phyloP scores from a whole-genome alignment of 37 sponge, comb jelly and placozoan species.

The Diacarnus erythraeanus region DNA sequence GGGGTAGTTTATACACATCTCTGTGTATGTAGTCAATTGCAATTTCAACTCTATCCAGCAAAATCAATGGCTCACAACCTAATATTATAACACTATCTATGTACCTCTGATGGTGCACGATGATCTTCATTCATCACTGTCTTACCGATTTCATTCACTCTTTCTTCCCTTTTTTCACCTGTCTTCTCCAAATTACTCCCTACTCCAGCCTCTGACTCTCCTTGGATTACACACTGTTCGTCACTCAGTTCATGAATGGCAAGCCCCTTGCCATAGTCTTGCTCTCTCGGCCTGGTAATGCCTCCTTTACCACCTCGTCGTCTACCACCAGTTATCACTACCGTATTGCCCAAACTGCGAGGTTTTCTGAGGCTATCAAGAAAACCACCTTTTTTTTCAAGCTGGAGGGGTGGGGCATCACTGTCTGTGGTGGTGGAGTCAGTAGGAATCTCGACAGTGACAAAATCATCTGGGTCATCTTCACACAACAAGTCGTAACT shows the following conservation, averaged over 20 bases:
- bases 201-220: background rate
- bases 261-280: background rate
- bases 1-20: no score
- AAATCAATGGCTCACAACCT: background rate
- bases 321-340: background rate
- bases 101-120: background rate
- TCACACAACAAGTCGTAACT: slow-evolving; percentile 37
- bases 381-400: background rate
- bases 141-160: no score
- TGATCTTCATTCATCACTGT: background rate
- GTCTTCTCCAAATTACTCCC: background rate
- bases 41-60: no score
- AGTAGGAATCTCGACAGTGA: slow-evolving; percentile 22
- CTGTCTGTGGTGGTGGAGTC: slow-evolving; percentile 2
- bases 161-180: background rate
- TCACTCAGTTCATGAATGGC: background rate
- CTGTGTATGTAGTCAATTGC: no score
- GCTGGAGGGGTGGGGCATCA: slow-evolving; percentile 11
- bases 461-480: slow-evolving; percentile 54
- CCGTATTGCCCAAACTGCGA: background rate
- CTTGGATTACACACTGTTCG: background rate
- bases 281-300: background rate
- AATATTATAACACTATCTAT: no score
- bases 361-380: background rate
- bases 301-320: background rate